phyloP scores from a whole-genome alignment of 2,888 invertebrate species.

The Drosophila fungiperda region DNA sequence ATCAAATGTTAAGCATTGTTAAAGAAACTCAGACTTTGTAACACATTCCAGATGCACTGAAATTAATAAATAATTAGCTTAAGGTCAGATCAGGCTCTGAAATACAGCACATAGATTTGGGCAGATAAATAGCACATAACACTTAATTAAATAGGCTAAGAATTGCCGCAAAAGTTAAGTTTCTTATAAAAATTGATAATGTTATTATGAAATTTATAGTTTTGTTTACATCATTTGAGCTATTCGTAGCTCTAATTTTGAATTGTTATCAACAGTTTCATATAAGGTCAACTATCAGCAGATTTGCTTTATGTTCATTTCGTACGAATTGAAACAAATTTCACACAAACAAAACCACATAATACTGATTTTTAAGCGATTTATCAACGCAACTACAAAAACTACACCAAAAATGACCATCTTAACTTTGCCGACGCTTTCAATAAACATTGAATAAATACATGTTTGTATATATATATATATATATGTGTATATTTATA shows the following conservation, averaged over 20 bases:
- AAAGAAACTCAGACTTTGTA: not conserved
- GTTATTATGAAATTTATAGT: no score
- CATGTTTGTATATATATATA: constrained; percentile 1
- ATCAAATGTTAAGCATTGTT: not conserved
- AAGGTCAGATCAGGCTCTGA: not conserved
- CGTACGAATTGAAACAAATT: no score
- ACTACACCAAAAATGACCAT: not conserved
- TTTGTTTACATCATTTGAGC: no score
- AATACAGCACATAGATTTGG: no score
- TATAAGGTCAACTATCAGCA: not conserved
- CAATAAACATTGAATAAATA: not conserved
- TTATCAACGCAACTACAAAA: not conserved
- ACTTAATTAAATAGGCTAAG: not conserved
- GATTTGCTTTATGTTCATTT: no score
- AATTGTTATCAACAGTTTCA: not conserved
- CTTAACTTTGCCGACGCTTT: constrained; percentile 6
- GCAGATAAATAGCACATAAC: no score
- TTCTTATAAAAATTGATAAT: accelerated
- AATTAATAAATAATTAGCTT: not conserved
- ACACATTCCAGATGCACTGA: not conserved
- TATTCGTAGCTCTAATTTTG: not conserved
- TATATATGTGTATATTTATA: not conserved
- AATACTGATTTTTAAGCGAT: not conserved
- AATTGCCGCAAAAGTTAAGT: not conserved
- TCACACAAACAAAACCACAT: no score